Evolutionary conservation across 2,113 vertebrate species (phyloP), one percentile per base, ranked within the genome.

Genomic region (Pelusios castaneus): DNA sequence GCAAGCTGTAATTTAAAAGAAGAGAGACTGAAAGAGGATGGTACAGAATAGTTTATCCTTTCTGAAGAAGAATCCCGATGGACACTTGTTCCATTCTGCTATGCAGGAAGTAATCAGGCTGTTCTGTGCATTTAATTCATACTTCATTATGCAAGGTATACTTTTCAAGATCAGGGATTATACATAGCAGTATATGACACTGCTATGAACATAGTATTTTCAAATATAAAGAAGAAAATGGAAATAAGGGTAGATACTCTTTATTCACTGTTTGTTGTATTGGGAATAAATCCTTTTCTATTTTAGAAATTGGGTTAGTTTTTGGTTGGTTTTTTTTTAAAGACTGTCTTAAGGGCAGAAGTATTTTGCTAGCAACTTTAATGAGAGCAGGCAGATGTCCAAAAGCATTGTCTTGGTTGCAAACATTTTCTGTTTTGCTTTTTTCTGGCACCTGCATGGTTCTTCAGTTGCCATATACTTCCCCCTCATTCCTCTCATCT

Each of bases 1-100:
- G 73, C 89, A 84, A 96, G 83, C 91, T 84, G 92, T 93, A 89
- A 63, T 80, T 82, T 63, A 85, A 90, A 82, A 93, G 63, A 97
- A 97, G 80, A 80, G 82, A 94, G 88, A 78, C 41, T 82, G 52
- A 24, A 6, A 87, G 92, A 87, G 83, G 76, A 0, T 16, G 84
- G 10, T 41, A 56, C 29, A 4, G 16, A 54, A 67, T 88, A 2
- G 1, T 7, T 5, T 6, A 3, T 7, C 1, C 41, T 94, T 63
- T 41, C 58, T 47, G 17, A 45, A 82, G 60, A 22, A 31, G 54
- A 22, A n/a, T 6, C 4, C 60, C 19, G 8, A 31, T 12, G 56
- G 56, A 55, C 47, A 63, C 2, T 43, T 27, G 70, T 88, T 93
- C 60, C 49, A 5, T 80, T 83, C 77, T 47, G 87, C 13, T 87